Evolutionary conservation across 2,888 invertebrate genomes (phyloP).

Genomic region (Rotaria socialis): DNA sequence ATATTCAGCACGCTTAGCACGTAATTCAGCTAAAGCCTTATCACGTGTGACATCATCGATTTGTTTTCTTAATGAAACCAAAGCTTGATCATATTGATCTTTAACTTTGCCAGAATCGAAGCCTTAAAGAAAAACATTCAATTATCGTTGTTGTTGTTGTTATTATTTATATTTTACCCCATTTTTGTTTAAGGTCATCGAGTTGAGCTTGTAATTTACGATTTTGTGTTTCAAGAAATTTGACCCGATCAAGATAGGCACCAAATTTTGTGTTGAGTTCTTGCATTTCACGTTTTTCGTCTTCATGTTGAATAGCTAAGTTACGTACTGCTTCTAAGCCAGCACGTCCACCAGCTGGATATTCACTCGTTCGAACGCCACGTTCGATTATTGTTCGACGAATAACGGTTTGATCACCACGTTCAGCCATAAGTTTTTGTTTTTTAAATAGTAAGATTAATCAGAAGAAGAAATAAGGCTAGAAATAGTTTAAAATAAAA

Average conservation of each 20-base stretch:
- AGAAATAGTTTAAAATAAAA: background rate
- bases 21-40: constrained; percentile 46
- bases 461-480: constrained; percentile 13
- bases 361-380: constrained; percentile 38
- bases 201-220: constrained; percentile 44
- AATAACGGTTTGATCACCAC: constrained; percentile 11
- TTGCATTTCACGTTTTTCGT: constrained; percentile 45
- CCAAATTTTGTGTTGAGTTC: constrained; percentile 41
- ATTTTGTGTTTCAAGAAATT: constrained; percentile 43
- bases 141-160: background rate
- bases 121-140: background rate
- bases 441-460: background rate
- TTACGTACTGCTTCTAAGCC: constrained; percentile 37
- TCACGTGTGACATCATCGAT: constrained; percentile 45
- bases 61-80: constrained; percentile 41
- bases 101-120: constrained; percentile 45
- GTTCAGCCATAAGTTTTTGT: background rate
- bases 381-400: constrained; percentile 42
- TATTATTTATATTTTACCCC: constrained; percentile 28
- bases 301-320: constrained; percentile 40
- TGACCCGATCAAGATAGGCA: constrained; percentile 41
- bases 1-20: constrained; percentile 45
- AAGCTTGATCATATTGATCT: constrained; percentile 45
- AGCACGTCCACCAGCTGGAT: background rate
- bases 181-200: constrained; percentile 43